Conservation (phyloP, 2,797 vertebrate species). For the Aplochiton taeniatus region DNA sequence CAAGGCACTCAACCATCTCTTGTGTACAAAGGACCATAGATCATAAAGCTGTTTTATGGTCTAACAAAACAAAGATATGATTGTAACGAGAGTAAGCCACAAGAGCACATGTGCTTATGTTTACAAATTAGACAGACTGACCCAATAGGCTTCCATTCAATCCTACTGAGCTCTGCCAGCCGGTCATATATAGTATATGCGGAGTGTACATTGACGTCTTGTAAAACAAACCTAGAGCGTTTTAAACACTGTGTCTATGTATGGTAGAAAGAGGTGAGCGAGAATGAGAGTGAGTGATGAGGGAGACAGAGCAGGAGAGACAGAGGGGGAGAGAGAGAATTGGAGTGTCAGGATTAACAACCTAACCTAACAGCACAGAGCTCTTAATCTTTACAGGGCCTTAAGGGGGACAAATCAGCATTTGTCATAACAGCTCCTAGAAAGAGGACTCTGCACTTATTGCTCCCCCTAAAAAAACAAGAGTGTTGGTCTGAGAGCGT, state of each 20-base stretch:
- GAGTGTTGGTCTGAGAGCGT: slow-evolving; percentile 16
- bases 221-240: slow-evolving; percentile 43
- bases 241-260: slow-evolving; percentile 23
- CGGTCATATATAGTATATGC: slow-evolving; percentile 15
- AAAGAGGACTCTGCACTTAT: slow-evolving; percentile 37
- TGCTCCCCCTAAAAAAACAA: slow-evolving; percentile 30
- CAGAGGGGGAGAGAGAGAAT: background rate
- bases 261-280: background rate
- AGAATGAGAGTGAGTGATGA: background rate
- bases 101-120: slow-evolving; percentile 37
- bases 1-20: too few species aligned
- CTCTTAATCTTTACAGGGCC: slow-evolving; percentile 39
- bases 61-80: slow-evolving; percentile 32
- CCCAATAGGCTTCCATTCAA: slow-evolving; percentile 24
- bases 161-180: slow-evolving; percentile 27
- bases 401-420: slow-evolving; percentile 39
- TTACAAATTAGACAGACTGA: slow-evolving; percentile 33
- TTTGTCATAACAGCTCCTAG: slow-evolving; percentile 48
- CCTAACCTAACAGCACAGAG: slow-evolving; percentile 26
- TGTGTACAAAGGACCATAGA: slow-evolving; percentile 31
- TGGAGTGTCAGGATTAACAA: slow-evolving; percentile 37
- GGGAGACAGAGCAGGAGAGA: slow-evolving; percentile 10
- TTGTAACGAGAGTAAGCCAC: slow-evolving; percentile 23
- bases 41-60: slow-evolving; percentile 11
- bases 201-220: slow-evolving; percentile 19